phyloP scores from a whole-genome alignment of 2,797 vertebrate genomes.

The Apodemus agrarius region DNA sequence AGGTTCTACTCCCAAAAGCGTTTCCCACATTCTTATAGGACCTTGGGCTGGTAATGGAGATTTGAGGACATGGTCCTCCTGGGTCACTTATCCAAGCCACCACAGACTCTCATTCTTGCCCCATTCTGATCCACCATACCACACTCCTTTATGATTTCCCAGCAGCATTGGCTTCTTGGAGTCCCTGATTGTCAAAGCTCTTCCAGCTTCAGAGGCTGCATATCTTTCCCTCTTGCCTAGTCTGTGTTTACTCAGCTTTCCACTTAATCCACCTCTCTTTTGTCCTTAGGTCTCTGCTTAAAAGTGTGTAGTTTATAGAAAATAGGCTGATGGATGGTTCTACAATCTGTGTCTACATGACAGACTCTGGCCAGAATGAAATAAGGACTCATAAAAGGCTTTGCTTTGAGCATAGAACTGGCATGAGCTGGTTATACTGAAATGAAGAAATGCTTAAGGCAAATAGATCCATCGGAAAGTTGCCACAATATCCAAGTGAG shows the following conservation, averaged over 20 bases:
- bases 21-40: not conserved
- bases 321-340: not conserved
- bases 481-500: not conserved
- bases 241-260: not conserved
- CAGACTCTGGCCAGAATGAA: not conserved
- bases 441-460: not conserved
- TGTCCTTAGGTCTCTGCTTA: not conserved
- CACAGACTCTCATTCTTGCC: not conserved
- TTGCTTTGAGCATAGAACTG: accelerated
- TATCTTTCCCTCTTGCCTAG: too few species aligned
- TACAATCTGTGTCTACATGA: not conserved
- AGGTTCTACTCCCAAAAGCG: not conserved
- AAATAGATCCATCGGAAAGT: not conserved
- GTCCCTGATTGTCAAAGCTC: not conserved
- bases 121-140: accelerated
- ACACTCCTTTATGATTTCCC: not conserved
- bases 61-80: not conserved
- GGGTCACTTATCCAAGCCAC: not conserved
- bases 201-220: not conserved
- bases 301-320: not conserved
- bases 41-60: not conserved
- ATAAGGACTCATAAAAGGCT: not conserved
- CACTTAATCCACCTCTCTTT: not conserved
- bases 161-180: not conserved
- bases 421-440: accelerated